Percentiles rank a stretch among this genome's conserved stretches.
Evolutionary conservation across 2,113 vertebrate genomes (phyloP).

Genomic region (Alligator sinensis): DNA sequence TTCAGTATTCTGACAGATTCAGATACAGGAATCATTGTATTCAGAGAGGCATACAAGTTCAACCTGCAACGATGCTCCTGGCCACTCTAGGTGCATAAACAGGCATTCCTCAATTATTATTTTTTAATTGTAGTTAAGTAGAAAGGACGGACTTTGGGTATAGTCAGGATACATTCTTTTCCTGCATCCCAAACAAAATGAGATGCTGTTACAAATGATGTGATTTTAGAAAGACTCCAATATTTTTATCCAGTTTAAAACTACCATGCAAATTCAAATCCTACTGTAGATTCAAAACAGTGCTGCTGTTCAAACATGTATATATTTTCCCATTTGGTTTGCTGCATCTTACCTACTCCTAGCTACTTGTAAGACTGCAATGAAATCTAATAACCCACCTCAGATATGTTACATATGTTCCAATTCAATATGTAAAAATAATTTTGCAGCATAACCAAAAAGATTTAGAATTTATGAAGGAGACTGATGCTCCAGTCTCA

Average conservation of each 20-base stretch:
- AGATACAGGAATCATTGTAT: background rate
- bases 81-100: background rate
- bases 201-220: background rate
- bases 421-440: background rate
- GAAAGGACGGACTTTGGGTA: background rate
- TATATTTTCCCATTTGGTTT: background rate
- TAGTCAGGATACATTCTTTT: background rate
- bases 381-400: background rate
- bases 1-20: background rate
- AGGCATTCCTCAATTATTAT: background rate
- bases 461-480: background rate
- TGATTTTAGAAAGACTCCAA: background rate
- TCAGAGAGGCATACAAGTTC: background rate
- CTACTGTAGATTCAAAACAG: background rate
- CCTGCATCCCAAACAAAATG: background rate
- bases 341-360: background rate
- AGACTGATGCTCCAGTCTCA: background rate
- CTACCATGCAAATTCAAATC: background rate
- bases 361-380: background rate
- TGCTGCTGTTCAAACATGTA: background rate
- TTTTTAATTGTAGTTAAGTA: background rate
- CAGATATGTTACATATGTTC: background rate
- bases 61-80: background rate
- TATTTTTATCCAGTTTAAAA: background rate
- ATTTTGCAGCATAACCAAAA: background rate